Conservation (phyloP, 2,797 vertebrate species). For the Pogoniulus pusillus region DNA sequence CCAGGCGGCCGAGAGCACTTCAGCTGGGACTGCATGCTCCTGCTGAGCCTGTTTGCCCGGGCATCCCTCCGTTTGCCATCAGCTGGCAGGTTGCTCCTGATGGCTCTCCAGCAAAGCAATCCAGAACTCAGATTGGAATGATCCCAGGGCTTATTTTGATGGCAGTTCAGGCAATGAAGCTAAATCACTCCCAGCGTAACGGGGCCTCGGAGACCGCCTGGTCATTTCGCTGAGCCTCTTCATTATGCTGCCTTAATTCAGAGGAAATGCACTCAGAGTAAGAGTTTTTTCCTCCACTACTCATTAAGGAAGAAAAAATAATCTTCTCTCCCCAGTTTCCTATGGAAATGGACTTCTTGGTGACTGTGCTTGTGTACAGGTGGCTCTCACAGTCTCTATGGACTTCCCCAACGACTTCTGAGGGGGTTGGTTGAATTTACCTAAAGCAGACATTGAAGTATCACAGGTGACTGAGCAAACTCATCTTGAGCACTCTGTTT, state of each 20-base stretch:
- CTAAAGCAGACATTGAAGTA: neutral
- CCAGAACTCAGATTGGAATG: neutral
- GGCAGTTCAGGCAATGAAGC: neutral
- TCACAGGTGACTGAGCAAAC: neutral
- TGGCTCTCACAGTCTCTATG: neutral
- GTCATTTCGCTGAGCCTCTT: neutral
- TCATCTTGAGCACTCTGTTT: neutral
- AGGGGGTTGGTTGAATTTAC: neutral
- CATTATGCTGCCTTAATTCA: neutral
- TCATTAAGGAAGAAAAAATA: neutral
- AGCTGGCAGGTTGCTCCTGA: neutral
- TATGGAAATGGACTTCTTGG: neutral
- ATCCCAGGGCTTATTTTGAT: neutral
- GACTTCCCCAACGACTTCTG: neutral
- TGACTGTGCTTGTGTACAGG: neutral
- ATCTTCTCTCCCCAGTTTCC: neutral
- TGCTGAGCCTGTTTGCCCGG: accelerated
- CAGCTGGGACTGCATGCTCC: neutral
- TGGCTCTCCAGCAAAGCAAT: neutral
- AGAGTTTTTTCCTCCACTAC: neutral
- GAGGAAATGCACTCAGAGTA: neutral
- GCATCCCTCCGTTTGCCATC: neutral
- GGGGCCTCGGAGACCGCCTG: neutral
- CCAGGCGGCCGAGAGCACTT: neutral
- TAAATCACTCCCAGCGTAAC: neutral